These are phyloP conservation scores for Leptinotarsa tumamoca DNA, from an alignment of 2,888 invertebrate species.

Conservation along the genomic window DNA sequence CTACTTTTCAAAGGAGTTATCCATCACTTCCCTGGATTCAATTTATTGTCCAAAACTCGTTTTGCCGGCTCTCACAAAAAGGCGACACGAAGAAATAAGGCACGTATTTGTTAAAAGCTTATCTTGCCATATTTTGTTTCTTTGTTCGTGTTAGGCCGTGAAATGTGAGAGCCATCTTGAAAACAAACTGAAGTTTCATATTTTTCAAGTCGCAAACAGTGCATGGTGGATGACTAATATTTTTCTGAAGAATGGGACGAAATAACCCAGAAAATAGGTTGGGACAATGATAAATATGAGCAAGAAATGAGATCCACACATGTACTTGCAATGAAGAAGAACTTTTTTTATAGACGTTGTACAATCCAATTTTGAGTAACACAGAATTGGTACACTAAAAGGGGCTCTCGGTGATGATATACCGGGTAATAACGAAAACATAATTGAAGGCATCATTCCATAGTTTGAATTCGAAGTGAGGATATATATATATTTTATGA, in stretches of 20 bases:
- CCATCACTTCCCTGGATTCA: constrained; percentile 28
- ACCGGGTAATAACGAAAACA: no score
- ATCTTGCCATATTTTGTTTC: constrained; percentile 46
- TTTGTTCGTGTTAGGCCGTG: constrained; percentile 36
- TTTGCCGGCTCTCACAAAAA: constrained; percentile 24
- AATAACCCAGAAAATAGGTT: constrained; percentile 16
- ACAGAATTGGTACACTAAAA: no score
- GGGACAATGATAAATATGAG: not conserved
- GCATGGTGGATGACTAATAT: constrained; percentile 19
- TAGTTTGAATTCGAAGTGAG: no score
- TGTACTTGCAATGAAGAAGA: not conserved
- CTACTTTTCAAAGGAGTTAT: not conserved
- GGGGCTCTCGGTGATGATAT: no score
- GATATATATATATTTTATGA: no score
- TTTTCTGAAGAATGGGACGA: constrained; percentile 9
- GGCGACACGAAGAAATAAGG: constrained; percentile 38
- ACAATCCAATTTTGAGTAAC: no score
- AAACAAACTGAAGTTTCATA: constrained; percentile 28
- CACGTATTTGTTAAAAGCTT: constrained; percentile 47
- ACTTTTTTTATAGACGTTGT: not conserved
- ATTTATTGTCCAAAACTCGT: constrained; percentile 37
- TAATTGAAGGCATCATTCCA: no score
- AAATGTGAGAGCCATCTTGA: constrained; percentile 37
- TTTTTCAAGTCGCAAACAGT: constrained; percentile 25
- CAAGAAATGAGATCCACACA: not conserved